Percentiles rank a stretch among this genome's conserved stretches.
These are phyloP conservation scores for Macroglossus sobrinus DNA, from an alignment of 2,113 vertebrate species.

Conservation along the genomic window DNA sequence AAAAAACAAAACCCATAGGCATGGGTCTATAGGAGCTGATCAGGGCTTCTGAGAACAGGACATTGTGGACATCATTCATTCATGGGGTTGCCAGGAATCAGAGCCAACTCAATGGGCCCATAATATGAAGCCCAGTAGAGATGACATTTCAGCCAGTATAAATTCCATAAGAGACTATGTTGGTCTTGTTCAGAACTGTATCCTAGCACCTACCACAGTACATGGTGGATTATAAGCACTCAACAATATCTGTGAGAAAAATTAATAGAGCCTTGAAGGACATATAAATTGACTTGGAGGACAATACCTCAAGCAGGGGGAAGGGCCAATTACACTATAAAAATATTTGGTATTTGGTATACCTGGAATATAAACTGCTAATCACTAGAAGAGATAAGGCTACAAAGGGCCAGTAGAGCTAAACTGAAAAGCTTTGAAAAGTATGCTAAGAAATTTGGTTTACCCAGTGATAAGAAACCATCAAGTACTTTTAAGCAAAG, in stretches of 20 bases:
- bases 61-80: too few relatives aligned
- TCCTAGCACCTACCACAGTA: background rate
- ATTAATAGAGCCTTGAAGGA: background rate
- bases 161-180: background rate
- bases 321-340: background rate
- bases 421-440: background rate
- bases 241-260: background rate
- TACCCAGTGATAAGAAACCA: background rate
- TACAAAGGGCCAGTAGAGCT: background rate
- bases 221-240: background rate
- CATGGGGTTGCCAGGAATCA: background rate
- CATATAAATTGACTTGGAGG: background rate
- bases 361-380: background rate
- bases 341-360: background rate
- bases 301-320: background rate
- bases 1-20: background rate
- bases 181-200: background rate
- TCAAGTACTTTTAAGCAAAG: background rate
- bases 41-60: too few relatives aligned
- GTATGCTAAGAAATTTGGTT: background rate
- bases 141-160: background rate
- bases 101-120: background rate
- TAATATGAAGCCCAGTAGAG: background rate
- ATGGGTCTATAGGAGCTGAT: too few relatives aligned
- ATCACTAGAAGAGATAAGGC: background rate